A percentile compares a stretch with the other conserved stretches of the same genome.
phyloP scores from a whole-genome alignment of 1,140 invertebrate species.

The Ladona fulva region DNA sequence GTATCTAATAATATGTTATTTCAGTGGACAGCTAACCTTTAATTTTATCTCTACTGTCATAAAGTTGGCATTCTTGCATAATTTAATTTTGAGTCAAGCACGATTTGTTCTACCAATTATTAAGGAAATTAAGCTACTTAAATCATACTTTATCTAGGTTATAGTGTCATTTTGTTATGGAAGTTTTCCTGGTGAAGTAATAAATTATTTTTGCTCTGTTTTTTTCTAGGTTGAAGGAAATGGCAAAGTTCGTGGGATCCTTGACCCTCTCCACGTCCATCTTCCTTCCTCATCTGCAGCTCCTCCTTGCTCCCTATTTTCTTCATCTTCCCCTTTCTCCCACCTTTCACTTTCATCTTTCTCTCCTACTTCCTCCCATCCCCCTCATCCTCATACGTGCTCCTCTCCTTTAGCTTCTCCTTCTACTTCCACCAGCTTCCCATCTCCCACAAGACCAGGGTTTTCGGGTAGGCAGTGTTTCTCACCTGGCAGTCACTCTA shows the following conservation, averaged over 20 bases:
- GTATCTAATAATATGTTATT: no score
- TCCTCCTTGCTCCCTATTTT: constrained; percentile 34
- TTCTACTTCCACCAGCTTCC: constrained; percentile 33
- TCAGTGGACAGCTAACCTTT: no score
- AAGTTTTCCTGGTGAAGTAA: no score
- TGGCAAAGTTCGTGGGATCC: not conserved
- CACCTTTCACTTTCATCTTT: not conserved
- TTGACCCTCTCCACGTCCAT: constrained; percentile 32
- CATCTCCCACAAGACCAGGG: constrained; percentile 51
- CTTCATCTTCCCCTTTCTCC: constrained; percentile 16
- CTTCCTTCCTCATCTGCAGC: constrained; percentile 37
- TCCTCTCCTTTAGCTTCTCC: not conserved
- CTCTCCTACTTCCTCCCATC: not conserved
- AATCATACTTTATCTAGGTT: no score
- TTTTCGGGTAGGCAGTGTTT: constrained; percentile 48
- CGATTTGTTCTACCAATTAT: no score
- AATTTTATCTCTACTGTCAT: no score
- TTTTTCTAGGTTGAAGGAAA: constrained; percentile 12
- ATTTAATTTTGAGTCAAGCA: no score
- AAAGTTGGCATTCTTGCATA: no score
- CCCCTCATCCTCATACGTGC: not conserved
- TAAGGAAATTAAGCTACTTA: no score
- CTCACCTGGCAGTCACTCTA: constrained; percentile 50
- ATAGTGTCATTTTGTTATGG: no score
- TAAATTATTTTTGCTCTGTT: not conserved